Base-by-base conservation (phyloP, 2,888 invertebrate genomes). In the Nemapogon koenigi region DNA sequence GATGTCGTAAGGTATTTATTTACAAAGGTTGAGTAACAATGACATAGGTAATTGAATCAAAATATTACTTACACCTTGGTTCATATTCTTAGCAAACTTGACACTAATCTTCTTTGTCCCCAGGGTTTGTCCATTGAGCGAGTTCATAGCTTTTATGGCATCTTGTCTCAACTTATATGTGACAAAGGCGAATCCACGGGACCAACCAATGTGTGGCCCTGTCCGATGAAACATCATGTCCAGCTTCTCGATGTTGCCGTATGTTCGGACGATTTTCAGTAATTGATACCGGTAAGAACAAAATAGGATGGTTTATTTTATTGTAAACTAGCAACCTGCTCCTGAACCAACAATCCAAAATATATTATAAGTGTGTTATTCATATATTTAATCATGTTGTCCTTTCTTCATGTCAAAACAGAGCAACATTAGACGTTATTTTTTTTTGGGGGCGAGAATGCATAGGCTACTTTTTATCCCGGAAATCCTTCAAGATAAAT, bases 241-340 rank as follows among this genome's bases (percentile, higher is more conserved):
- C 79, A 96, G 95, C 86, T 95, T 94, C 81, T 93, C 91, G 60
- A 96, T 90, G 62, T 85, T 82, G 66, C 96, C 96, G 84, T 91
- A 90, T 85, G 90, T 90, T 86, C 95, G 94, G 80, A 94, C 85
- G 81, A 96, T 86, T 91, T 96, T 96, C 80, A 97, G 83, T 83
- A 97, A 87, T 86, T 94, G 90, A 88, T 88, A 94, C 93, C 93
- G 82, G 88, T 91, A 87, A 84, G 81, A 57, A 53, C 54, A 57
- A 56, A 59, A 54, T 55, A 52, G 6, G 16, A 27, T 30, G 10
- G 13, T 40, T 25, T 39, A 40, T 4, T 40, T 11, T 40, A 39
- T 10, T 7, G 6, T 22, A 16, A 39, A n/a, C n/a, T n/a, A n/a
- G n/a, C n/a, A n/a, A n/a, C n/a, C n/a, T n/a, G n/a, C n/a, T n/a